Evolutionary conservation across 2,888 invertebrate genomes (phyloP).

Genomic region (Ischnura elegans): DNA sequence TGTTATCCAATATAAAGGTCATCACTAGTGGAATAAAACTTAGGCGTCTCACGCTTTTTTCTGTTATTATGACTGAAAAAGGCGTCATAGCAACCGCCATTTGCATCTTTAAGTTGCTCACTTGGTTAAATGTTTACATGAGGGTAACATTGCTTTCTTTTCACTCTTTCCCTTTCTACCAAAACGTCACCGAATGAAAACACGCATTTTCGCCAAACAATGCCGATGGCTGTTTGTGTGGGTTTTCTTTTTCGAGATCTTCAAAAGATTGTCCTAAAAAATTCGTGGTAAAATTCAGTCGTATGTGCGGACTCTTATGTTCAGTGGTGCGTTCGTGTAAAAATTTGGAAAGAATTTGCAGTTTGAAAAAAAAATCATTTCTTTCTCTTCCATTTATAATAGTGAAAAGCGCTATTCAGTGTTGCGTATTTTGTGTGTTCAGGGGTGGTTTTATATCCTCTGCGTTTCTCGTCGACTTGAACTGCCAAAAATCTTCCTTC

Average conservation of each 20-base stretch:
- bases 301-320: no score
- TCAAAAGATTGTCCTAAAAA: no score
- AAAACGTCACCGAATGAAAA: not conserved
- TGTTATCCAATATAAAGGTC: no score
- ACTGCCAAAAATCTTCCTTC: not conserved
- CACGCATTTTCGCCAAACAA: not conserved
- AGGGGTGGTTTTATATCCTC: not conserved
- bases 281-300: no score
- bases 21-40: no score
- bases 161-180: not conserved
- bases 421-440: not conserved
- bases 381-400: not conserved
- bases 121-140: not conserved
- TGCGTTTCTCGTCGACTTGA: not conserved
- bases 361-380: not conserved
- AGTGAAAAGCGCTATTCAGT: not conserved
- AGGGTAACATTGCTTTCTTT: not conserved
- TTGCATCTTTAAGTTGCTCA: not conserved
- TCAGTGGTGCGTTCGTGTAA: no score
- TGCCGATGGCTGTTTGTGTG: not conserved
- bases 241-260: no score
- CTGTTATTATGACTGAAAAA: no score
- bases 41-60: no score
- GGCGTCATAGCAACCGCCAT: not conserved
- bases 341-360: not conserved